Percentiles rank a stretch among this genome's conserved stretches.
These are phyloP conservation scores for Ambastaia sidthimunki DNA, from an alignment of 2,797 vertebrate species.

Conservation along the genomic window DNA sequence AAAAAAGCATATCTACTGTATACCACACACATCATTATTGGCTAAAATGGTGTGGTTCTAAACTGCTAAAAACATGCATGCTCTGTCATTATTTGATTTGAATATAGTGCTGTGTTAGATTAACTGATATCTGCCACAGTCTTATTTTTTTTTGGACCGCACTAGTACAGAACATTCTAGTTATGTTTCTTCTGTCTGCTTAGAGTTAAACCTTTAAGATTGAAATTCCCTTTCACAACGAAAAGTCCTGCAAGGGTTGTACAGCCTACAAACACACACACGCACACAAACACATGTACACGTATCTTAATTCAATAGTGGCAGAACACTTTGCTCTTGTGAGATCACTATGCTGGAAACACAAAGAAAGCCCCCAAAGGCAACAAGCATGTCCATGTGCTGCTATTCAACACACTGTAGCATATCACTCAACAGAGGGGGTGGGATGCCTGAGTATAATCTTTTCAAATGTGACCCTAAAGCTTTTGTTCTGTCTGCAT, in stretches of 20 bases:
- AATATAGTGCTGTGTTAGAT: background rate
- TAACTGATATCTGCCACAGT: background rate
- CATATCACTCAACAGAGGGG: constrained; percentile 19
- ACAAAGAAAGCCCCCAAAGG: constrained; percentile 56
- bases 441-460: constrained; percentile 5
- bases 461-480: constrained; percentile 9
- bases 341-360: constrained; percentile 33
- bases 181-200: background rate
- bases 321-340: constrained; percentile 9
- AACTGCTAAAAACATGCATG: background rate
- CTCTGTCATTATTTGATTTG: background rate
- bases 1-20: background rate
- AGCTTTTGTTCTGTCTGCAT: constrained; percentile 29
- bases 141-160: background rate
- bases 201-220: constrained; percentile 26
- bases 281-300: constrained; percentile 25
- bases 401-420: constrained; percentile 45
- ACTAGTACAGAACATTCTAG: background rate
- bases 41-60: no score
- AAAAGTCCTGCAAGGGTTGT: constrained; percentile 2
- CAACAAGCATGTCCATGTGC: constrained; percentile 34
- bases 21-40: background rate
- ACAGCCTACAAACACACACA: background rate
- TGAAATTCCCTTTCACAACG: constrained; percentile 22
- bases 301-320: background rate